Conservation (phyloP, 2,113 vertebrate genomes). For the Athene noctua region DNA sequence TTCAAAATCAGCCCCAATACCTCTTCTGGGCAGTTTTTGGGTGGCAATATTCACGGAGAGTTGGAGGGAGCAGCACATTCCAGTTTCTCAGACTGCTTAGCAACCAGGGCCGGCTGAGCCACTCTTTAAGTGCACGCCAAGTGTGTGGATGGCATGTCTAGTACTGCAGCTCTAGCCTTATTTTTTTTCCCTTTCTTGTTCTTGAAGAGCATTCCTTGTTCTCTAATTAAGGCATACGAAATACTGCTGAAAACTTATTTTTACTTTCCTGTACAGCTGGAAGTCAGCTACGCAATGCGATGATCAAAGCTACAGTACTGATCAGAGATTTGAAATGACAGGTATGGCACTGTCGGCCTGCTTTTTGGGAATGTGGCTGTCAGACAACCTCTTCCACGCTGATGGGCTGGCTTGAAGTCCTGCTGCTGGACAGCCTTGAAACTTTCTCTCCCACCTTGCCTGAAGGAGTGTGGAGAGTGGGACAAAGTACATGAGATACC, state of each 20-base stretch:
- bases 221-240: constrained; percentile 26
- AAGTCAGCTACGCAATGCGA: not conserved
- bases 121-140: not conserved
- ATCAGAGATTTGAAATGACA: not conserved
- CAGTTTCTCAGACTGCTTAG: constrained; percentile 63
- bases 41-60: constrained; percentile 8
- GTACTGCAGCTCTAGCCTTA: not conserved
- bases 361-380: not conserved
- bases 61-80: constrained; percentile 48
- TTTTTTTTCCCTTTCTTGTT: not conserved
- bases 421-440: not conserved
- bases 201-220: constrained; percentile 43
- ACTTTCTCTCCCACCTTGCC: not conserved
- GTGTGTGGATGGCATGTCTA: not conserved
- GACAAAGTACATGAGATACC: not conserved
- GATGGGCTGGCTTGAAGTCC: not conserved
- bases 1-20: not conserved
- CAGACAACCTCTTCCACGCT: not conserved
- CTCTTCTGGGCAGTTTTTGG: not conserved
- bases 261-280: not conserved
- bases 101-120: constrained; percentile 31
- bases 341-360: not conserved
- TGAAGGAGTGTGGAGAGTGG: not conserved
- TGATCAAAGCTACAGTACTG: constrained; percentile 10
- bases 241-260: constrained; percentile 14